Evolutionary conservation across 2,113 vertebrate genomes (phyloP).

Genomic region (Xerus inauris): DNA sequence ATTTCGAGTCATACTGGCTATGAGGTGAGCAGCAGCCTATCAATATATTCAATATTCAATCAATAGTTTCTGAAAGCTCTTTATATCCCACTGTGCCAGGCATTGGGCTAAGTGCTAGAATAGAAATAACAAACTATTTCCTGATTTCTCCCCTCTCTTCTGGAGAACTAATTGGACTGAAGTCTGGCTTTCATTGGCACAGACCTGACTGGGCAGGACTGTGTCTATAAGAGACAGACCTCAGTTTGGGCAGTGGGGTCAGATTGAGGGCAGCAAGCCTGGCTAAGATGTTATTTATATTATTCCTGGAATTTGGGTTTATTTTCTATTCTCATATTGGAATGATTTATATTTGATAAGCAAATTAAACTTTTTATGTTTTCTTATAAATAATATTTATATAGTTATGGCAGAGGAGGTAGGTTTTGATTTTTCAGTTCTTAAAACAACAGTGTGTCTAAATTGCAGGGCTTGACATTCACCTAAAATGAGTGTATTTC

Average conservation of each 20-base stretch:
- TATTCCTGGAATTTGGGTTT: not conserved
- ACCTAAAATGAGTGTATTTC: not conserved
- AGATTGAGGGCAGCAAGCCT: not conserved
- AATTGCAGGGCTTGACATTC: not conserved
- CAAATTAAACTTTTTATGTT: constrained; percentile 6
- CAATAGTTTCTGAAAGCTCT: constrained; percentile 57
- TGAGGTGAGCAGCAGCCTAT: not conserved
- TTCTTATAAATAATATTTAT: constrained; percentile 13
- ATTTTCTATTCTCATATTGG: constrained; percentile 3
- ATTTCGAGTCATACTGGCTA: not conserved
- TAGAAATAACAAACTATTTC: constrained; percentile 24
- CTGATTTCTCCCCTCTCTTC: constrained; percentile 52
- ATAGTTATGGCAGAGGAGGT: not conserved
- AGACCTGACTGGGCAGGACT: not conserved
- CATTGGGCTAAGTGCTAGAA: constrained; percentile 35
- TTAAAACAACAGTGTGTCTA: not conserved
- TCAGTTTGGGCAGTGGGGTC: not conserved
- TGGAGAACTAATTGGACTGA: not conserved
- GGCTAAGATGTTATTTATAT: not conserved
- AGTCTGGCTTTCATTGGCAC: not conserved
- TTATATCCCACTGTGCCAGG: not conserved
- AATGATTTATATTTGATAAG: not conserved
- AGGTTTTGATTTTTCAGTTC: constrained; percentile 27
- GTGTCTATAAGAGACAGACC: not conserved
- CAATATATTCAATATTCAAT: constrained; percentile 19